Base-by-base conservation (phyloP, 2,888 invertebrate species). In the Meteorus colon region DNA sequence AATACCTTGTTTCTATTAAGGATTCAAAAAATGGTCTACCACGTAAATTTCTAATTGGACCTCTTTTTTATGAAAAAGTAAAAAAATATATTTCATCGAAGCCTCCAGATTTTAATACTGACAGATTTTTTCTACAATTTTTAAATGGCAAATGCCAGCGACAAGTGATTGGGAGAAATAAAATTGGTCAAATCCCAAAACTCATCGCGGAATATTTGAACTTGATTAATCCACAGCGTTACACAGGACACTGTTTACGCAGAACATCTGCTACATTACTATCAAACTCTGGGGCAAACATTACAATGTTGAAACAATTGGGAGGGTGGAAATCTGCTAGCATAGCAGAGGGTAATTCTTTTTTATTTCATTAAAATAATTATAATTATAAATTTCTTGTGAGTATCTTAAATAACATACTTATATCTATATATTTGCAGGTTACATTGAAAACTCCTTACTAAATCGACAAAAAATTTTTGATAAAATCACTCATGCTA, bases 1-100 rank as follows among this genome's bases (percentile, higher is more conserved):
- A 75, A 72, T 75, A 69, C 41, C 63, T 75, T n/a, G 71, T 73
- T 45, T 69, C 70, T 16, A 66, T 77, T n/a, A 45, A 69, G 12
- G 69, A 73, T 34, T 60, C 68, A 4, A 74, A 77, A 66, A 77
- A 69, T 71, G 71, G 70, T 74, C 27, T 31, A 27, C 48, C 45
- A 62, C 74, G 70, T 2, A 19, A 75, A 27, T 75, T 75, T 31
- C 27, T 75, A 5, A 63, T 70, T 63, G 75, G 75, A 65, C 34
- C 29, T 45, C 59, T 75, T 70, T 75, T 66, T 71, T 65, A 63
- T 51, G 29, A 63, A 34, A 70, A 51, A 65, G 70, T 75, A 10
- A 51, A 70, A 27, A 5, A 29, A 27, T 74, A 74, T 62, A 62
- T 62, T 62, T n/a, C n/a, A n/a, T n/a, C n/a, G n/a, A n/a, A n/a